Percentiles rank a stretch among this genome's conserved stretches.
Evolutionary conservation across 2,888 invertebrate genomes (phyloP).

Genomic region (Melinopterus prodromus): DNA sequence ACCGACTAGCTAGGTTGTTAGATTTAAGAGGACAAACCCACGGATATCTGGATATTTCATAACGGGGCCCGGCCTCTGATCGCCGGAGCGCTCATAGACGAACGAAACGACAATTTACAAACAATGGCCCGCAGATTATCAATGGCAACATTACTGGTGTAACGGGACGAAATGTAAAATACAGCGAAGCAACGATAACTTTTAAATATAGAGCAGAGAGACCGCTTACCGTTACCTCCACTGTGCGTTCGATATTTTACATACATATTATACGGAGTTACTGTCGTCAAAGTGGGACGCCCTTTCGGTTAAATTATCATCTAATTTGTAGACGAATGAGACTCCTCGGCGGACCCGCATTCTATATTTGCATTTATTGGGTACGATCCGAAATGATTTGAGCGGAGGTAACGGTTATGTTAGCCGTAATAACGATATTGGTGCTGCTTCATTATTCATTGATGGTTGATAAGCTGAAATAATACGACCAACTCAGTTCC

Average conservation of each 20-base stretch:
- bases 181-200: slow-evolving; percentile 14
- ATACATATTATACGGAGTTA: not conserved
- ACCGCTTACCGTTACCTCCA: slow-evolving; percentile 12
- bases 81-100: not conserved
- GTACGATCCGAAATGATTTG: not conserved
- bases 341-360: not conserved
- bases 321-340: not conserved
- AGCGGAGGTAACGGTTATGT: not conserved
- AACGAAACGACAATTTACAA: slow-evolving; percentile 41
- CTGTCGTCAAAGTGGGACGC: not conserved
- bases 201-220: slow-evolving; percentile 14
- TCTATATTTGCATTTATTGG: not conserved
- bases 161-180: slow-evolving; percentile 38
- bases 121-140: slow-evolving; percentile 44
- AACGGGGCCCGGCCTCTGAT: not conserved
- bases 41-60: not conserved
- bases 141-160: slow-evolving; percentile 39
- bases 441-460: not conserved
- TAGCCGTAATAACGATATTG: not conserved
- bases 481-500: too few species aligned
- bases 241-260: not conserved
- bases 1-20: not conserved
- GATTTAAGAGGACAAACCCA: not conserved
- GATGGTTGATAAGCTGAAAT: not conserved
- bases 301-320: not conserved